Percentiles rank a stretch among this genome's conserved stretches.
Conservation (phyloP, 2,113 vertebrate genomes). For the Syngnathus floridae region DNA sequence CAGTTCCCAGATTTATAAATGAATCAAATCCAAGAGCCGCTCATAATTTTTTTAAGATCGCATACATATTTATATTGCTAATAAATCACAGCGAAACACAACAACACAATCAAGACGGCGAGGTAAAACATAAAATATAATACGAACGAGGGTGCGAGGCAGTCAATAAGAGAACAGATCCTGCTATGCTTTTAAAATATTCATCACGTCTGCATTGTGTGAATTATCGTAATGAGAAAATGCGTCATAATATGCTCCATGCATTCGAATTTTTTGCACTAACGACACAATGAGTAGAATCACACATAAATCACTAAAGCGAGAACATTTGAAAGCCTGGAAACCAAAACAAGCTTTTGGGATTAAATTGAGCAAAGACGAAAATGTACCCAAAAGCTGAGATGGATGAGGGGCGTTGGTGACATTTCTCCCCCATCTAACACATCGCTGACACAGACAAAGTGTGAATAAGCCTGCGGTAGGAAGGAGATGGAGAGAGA, state of each 20-base stretch:
- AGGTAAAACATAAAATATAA: neutral
- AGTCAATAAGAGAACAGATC: constrained; percentile 3
- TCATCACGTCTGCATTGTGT: constrained; percentile 16
- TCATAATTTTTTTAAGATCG: neutral
- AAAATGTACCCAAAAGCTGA: neutral
- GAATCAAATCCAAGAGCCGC: constrained; percentile 3
- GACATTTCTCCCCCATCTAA: constrained; percentile 8
- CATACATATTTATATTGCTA: constrained; percentile 1
- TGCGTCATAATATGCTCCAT: neutral
- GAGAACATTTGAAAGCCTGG: too few species aligned
- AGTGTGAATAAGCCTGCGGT: constrained; percentile 54
- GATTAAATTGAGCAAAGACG: neutral
- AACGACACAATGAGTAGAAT: neutral
- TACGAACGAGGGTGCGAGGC: neutral
- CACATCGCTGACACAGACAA: constrained; percentile 30
- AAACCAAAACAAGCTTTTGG: too few species aligned
- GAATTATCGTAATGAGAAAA: constrained; percentile 1
- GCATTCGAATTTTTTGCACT: neutral
- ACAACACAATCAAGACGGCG: neutral
- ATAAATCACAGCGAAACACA: neutral
- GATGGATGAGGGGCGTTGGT: neutral
- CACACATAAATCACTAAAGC: neutral
- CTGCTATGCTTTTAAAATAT: constrained; percentile 24
- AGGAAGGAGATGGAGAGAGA: neutral
- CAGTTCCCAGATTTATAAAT: constrained; percentile 14